Percentiles rank a stretch among this genome's conserved stretches.
Evolutionary conservation across 2,113 vertebrate species (phyloP).

Genomic region (Myrmophylax atrothorax): DNA sequence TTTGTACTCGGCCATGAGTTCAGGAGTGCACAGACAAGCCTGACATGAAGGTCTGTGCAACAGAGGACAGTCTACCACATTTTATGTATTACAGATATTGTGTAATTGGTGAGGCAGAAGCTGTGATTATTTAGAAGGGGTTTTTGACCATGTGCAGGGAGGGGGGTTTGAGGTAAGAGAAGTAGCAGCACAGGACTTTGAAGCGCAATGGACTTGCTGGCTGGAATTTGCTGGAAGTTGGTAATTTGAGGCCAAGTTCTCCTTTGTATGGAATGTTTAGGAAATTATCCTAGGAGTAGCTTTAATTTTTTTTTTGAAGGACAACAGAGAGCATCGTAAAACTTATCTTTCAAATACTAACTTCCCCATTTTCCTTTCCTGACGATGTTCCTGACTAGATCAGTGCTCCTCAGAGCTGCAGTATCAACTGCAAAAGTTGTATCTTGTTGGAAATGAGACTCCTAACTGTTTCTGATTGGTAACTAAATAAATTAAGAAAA

Average conservation of each 20-base stretch:
- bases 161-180: neutral
- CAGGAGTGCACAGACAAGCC: neutral
- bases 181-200: neutral
- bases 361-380: neutral
- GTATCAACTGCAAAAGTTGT: neutral
- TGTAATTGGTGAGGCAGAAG: neutral
- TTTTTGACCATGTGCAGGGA: fast-evolving
- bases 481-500: neutral
- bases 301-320: neutral
- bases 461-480: neutral
- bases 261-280: neutral
- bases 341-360: neutral
- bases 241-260: neutral
- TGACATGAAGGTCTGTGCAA: fast-evolving
- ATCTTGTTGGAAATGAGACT: neutral
- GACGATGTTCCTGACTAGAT: neutral
- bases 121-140: neutral
- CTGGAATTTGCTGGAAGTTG: neutral
- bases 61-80: fast-evolving
- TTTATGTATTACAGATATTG: neutral
- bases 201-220: neutral
- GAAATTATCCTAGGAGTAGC: no score
- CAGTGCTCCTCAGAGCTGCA: neutral
- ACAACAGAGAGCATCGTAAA: neutral
- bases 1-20: fast-evolving